Conservation (phyloP, 2,888 invertebrate species). For the Aporophyla nigra region DNA sequence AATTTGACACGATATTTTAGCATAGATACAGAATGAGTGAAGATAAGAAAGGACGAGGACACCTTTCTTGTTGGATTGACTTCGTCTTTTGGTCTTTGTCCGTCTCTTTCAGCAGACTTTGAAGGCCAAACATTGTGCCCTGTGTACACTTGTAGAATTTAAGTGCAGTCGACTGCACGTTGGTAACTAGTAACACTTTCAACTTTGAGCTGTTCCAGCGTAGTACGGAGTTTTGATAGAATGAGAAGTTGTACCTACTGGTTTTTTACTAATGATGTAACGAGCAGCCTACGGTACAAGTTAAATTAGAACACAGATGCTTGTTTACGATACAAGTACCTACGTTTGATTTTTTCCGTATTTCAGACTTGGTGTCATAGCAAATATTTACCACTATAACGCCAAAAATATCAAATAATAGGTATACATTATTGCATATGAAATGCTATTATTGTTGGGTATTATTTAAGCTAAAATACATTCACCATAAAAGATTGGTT, state of each 20-base stretch:
- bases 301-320: not conserved
- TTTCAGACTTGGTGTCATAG: not conserved
- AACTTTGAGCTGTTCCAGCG: not conserved
- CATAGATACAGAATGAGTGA: not conserved
- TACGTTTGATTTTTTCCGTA: not conserved
- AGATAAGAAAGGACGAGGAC: no score
- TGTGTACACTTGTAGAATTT: not conserved
- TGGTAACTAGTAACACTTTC: no score
- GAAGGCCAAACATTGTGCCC: not conserved
- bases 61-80: not conserved
- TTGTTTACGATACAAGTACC: not conserved
- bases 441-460: not conserved
- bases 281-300: not conserved
- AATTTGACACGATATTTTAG: constrained; percentile 11
- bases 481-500: constrained; percentile 11
- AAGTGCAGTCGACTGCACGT: not conserved
- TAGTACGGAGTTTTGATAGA: not conserved
- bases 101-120: not conserved
- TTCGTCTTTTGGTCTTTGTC: not conserved
- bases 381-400: not conserved
- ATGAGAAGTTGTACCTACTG: not conserved
- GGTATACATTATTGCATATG: no score
- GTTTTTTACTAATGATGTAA: not conserved
- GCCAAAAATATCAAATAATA: not conserved
- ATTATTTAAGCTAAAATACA: constrained; percentile 23